phyloP scores from a whole-genome alignment of 2,113 vertebrate species.

The Microcebus ravelobensis region DNA sequence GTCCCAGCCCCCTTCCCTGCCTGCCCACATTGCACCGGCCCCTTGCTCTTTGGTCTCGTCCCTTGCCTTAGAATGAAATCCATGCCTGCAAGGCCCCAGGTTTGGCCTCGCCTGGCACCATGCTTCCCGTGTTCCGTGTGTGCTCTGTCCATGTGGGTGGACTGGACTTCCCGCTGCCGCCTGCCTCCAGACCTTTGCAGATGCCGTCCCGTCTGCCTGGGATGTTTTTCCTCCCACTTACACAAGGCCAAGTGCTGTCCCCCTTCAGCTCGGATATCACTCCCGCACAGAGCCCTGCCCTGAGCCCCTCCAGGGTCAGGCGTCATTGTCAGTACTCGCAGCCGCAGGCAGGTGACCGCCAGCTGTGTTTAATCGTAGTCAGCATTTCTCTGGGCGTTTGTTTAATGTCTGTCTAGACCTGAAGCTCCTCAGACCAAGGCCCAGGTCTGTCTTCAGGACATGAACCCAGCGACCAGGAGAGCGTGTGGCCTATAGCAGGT shows the following conservation, averaged over 20 bases:
- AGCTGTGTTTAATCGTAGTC: neutral
- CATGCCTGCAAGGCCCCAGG: neutral
- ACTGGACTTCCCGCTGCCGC: neutral
- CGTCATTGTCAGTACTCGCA: neutral
- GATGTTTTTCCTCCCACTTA: neutral
- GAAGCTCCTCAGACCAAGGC: neutral
- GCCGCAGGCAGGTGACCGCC: neutral
- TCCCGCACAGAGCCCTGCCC: neutral
- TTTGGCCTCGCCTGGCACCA: neutral
- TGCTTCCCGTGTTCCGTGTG: neutral
- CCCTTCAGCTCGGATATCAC: neutral
- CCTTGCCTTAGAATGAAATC: neutral
- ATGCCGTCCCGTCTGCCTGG: neutral
- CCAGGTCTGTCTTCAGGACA: neutral
- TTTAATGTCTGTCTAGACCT: neutral
- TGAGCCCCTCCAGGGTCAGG: neutral
- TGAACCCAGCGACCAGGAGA: neutral
- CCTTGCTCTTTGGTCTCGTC: neutral
- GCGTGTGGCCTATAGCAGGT: neutral
- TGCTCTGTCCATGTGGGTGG: neutral
- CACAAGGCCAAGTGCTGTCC: neutral
- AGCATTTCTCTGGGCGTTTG: neutral
- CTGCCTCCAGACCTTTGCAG: neutral
- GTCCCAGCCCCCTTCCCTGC: neutral
- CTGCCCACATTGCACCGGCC: neutral